These are phyloP conservation scores for Ancistrus triradiatus DNA, from an alignment of 2,113 vertebrate species.

Conservation along the genomic window DNA sequence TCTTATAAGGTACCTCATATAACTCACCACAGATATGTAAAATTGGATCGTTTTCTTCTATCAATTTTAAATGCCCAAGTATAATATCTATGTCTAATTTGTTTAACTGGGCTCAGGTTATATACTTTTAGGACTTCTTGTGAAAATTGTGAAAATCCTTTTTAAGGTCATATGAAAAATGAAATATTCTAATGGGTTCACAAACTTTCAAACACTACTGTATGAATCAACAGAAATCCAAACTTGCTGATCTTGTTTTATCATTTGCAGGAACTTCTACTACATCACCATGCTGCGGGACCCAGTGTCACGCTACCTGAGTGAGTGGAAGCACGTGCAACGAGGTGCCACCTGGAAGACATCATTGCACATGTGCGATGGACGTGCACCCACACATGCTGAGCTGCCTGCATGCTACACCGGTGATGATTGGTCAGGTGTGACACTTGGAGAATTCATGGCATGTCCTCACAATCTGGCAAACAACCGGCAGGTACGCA, in stretches of 20 bases:
- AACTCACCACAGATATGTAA: too few relatives aligned
- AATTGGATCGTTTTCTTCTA: too few relatives aligned
- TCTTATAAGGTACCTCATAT: too few relatives aligned
- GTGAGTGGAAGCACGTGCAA: slow-evolving; percentile 98
- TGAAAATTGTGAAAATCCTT: too few relatives aligned
- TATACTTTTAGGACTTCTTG: too few relatives aligned
- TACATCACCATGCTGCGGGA: slow-evolving; percentile 99
- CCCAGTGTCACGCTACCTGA: slow-evolving; percentile 94
- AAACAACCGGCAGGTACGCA: slow-evolving; percentile 94
- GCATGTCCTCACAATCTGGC: slow-evolving; percentile 90
- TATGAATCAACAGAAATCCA: too few relatives aligned
- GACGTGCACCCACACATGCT: slow-evolving; percentile 88
- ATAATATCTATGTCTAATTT: too few relatives aligned
- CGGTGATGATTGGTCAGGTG: slow-evolving; percentile 95
- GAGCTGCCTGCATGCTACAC: slow-evolving; percentile 92
- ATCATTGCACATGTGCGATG: slow-evolving; percentile 94
- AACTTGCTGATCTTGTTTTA: slow-evolving; percentile 60
- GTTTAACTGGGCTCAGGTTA: too few relatives aligned
- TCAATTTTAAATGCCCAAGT: too few relatives aligned
- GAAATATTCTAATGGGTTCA: too few relatives aligned
- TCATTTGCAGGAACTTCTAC: slow-evolving; percentile 94
- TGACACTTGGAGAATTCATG: slow-evolving; percentile 89
- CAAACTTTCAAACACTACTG: too few relatives aligned
- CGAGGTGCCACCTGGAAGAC: slow-evolving; percentile 97
- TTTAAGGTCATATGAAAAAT: too few relatives aligned